phyloP scores from a whole-genome alignment of 2,113 vertebrate genomes.

The Perccottus glenii region DNA sequence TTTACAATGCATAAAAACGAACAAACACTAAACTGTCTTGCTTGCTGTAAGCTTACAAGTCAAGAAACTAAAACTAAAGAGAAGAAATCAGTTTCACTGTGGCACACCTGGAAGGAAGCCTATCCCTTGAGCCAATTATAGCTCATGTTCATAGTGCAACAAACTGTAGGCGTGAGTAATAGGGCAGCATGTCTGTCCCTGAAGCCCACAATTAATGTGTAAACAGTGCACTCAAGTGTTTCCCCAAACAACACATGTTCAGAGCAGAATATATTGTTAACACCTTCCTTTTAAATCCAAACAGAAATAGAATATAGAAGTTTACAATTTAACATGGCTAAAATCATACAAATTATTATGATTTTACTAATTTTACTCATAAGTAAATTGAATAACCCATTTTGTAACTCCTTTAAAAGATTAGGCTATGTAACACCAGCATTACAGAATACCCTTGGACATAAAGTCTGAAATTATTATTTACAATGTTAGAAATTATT shows the following conservation, averaged over 20 bases:
- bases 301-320: neutral
- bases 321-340: too few species aligned
- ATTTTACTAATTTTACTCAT: too few species aligned
- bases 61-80: conserved; percentile 22
- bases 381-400: too few species aligned
- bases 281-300: neutral
- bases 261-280: neutral
- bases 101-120: conserved; percentile 71
- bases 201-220: conserved; percentile 32
- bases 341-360: too few species aligned
- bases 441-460: too few species aligned
- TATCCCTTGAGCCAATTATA: conserved; percentile 66
- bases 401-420: too few species aligned
- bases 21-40: conserved; percentile 9
- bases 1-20: conserved; percentile 1
- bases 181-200: conserved; percentile 29
- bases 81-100: conserved; percentile 52
- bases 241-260: neutral
- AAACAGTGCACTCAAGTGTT: conserved; percentile 28
- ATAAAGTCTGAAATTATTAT: too few species aligned
- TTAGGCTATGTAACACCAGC: too few species aligned
- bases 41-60: conserved; percentile 1
- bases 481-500: too few species aligned
- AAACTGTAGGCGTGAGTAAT: conserved; percentile 58
- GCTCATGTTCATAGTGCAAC: conserved; percentile 43